Evolutionary conservation across 2,113 vertebrate species (phyloP).

Genomic region (Cryptoleucopteryx plumbea): DNA sequence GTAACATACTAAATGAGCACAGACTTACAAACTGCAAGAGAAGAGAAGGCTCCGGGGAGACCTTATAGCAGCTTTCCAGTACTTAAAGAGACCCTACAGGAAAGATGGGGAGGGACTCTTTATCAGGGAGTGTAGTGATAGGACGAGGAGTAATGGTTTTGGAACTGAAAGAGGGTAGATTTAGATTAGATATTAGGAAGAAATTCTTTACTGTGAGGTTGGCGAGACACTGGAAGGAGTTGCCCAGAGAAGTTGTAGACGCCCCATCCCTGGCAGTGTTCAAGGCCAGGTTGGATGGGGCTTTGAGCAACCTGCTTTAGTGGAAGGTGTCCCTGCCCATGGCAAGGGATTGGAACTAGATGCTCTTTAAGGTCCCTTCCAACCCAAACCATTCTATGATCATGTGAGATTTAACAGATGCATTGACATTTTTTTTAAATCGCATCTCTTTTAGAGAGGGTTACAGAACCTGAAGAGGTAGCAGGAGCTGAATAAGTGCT

Average conservation of each 20-base stretch:
- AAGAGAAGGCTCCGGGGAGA: not conserved
- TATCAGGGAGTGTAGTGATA: not conserved
- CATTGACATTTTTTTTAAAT: not conserved
- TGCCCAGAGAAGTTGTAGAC: not conserved
- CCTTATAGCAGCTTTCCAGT: not conserved
- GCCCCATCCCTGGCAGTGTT: not conserved
- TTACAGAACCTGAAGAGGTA: not conserved
- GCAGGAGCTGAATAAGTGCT: not conserved
- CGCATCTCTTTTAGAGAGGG: not conserved
- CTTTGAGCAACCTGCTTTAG: not conserved
- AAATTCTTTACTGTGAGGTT: not conserved
- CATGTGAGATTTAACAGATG: not conserved
- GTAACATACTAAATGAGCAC: not conserved
- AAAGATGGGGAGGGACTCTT: not conserved
- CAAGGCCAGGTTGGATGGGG: not conserved
- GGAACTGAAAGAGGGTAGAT: not conserved
- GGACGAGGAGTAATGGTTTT: not conserved
- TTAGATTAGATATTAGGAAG: not conserved
- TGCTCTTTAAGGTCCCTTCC: no score
- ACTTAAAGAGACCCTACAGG: not conserved
- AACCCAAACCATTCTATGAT: not conserved
- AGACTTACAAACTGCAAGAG: not conserved
- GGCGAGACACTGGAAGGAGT: not conserved
- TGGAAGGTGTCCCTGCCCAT: not conserved
- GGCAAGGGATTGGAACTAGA: no score